Percentiles rank a stretch among this genome's conserved stretches.
These are phyloP conservation scores for Cladopsammia gracilis DNA, from an alignment of 64 coral and sea anemone genomes.

Conservation along the genomic window DNA sequence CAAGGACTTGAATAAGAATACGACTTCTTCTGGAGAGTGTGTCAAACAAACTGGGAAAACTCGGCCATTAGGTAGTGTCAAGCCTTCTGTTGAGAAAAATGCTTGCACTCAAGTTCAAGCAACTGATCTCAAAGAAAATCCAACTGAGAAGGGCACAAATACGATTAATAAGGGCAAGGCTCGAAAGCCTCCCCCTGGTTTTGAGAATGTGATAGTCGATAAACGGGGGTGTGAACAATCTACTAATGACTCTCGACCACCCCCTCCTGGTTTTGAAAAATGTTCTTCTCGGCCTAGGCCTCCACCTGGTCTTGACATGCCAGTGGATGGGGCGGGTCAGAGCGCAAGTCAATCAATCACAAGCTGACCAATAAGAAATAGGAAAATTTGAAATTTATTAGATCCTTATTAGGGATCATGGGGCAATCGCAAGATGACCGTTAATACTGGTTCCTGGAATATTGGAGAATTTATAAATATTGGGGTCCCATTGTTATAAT, in stretches of 20 bases:
- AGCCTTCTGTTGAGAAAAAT: background rate
- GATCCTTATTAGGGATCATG: too few species aligned
- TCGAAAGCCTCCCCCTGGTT: slow-evolving; percentile 53
- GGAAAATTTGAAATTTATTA: too few species aligned
- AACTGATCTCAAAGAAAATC: background rate
- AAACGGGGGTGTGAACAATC: background rate
- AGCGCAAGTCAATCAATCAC: background rate
- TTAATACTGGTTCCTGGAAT: too few species aligned
- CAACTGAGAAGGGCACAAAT: background rate
- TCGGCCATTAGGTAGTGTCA: background rate
- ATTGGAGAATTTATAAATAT: too few species aligned
- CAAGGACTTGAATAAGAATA: background rate
- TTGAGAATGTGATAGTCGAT: slow-evolving; percentile 25
- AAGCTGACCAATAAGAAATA: background rate
- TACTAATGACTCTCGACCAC: background rate
- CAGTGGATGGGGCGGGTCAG: background rate
- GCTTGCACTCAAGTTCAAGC: background rate
- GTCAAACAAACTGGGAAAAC: background rate
- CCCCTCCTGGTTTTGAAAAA: slow-evolving; percentile 8
- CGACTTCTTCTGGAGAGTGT: background rate
- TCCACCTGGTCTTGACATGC: slow-evolving; percentile 39
- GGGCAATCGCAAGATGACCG: too few species aligned
- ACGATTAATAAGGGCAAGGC: background rate
- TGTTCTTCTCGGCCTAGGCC: background rate
- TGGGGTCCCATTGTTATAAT: too few species aligned